Conservation (phyloP, 2,797 vertebrate species). For the Podarcis siculus region DNA sequence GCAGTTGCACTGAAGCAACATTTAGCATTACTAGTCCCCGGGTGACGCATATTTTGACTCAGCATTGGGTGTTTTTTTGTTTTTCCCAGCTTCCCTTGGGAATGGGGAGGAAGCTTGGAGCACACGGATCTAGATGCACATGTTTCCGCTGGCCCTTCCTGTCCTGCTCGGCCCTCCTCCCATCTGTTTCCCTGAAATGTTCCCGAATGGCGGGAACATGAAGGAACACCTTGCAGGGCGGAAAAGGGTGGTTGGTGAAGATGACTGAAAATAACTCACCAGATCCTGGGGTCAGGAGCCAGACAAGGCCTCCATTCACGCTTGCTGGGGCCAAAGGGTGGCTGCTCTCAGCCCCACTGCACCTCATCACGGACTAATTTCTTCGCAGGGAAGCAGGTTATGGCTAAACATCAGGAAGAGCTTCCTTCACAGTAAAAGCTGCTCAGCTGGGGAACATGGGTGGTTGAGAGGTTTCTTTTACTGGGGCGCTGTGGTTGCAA, state of each 20-base stretch:
- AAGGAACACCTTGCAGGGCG: conserved; percentile 18
- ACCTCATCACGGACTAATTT: not conserved
- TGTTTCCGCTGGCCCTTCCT: conserved; percentile 64
- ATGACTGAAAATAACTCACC: conserved; percentile 3
- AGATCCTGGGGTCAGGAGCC: conserved; percentile 6
- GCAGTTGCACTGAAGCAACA: not conserved
- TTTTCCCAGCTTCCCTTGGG: conserved; percentile 23
- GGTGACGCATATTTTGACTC: conserved; percentile 49
- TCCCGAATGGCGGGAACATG: not conserved
- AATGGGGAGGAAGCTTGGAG: conserved; percentile 41
- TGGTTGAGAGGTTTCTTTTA: too few relatives aligned
- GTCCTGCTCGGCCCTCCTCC: conserved; percentile 17
- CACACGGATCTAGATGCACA: not conserved
- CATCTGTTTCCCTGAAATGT: conserved; percentile 29
- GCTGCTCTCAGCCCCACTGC: not conserved
- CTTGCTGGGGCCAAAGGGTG: not conserved
- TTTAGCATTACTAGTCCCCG: not conserved
- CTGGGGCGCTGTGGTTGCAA: too few relatives aligned
- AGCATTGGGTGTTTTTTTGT: not conserved
- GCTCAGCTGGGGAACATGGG: not conserved
- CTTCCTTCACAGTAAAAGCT: not conserved
- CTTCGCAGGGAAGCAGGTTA: not conserved
- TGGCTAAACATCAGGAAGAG: not conserved
- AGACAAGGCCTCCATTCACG: not conserved
- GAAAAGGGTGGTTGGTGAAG: not conserved